A percentile compares a stretch with the other conserved stretches of the same genome.
Conservation (phyloP, 2,113 vertebrate genomes). For the Progne subis region DNA sequence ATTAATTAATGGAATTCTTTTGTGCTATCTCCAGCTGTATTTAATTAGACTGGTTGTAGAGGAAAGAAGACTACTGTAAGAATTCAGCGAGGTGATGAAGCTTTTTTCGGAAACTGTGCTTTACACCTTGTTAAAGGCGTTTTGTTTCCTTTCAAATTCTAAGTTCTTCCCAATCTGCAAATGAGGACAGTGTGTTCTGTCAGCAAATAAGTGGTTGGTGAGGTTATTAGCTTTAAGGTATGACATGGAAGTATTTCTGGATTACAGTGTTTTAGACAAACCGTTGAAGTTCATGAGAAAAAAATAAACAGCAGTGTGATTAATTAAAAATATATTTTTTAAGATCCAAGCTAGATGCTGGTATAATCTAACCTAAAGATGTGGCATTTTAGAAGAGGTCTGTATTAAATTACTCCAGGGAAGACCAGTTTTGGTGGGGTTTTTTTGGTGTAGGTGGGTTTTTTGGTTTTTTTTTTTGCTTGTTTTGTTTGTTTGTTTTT, state of each 20-base stretch:
- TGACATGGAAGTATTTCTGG: neutral
- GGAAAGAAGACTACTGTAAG: conserved; percentile 20
- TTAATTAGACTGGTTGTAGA: conserved; percentile 61
- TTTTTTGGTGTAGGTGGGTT: no score
- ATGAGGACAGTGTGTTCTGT: conserved; percentile 2
- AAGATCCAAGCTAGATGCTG: neutral
- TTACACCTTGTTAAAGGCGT: conserved; percentile 16
- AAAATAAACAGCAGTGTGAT: neutral
- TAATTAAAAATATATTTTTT: conserved; percentile 6
- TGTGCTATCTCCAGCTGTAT: conserved; percentile 64
- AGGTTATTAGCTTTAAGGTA: neutral
- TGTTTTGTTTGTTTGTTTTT: no score
- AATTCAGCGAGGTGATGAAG: conserved; percentile 13
- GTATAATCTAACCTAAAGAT: neutral
- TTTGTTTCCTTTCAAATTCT: neutral
- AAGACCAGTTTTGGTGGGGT: neutral
- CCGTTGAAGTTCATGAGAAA: neutral
- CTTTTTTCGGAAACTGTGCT: neutral
- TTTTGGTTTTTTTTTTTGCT: no score
- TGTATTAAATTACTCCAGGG: neutral
- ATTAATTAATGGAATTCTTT: conserved; percentile 75
- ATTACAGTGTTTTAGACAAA: neutral
- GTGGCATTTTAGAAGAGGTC: neutral
- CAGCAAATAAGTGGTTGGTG: neutral
- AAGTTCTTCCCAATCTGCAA: neutral